These are phyloP conservation scores for Botrylloides violaceus DNA, from an alignment of 23 tunicate species.

Conservation along the genomic window DNA sequence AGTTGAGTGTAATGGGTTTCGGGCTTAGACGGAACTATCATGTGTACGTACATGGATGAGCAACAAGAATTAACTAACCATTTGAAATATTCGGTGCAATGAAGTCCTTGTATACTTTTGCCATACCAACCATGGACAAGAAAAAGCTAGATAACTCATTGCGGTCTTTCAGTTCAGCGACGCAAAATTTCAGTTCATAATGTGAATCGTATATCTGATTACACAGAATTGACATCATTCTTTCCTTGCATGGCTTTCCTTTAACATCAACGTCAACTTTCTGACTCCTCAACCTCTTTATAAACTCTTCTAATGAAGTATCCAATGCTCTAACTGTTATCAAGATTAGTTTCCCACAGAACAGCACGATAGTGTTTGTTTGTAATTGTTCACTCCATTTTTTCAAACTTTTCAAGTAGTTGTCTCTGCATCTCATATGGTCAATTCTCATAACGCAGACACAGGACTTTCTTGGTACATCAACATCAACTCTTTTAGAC, in stretches of 20 bases:
- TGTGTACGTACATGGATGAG: too few species aligned
- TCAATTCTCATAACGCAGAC: conserved; percentile 25
- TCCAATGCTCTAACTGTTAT: conserved; percentile 21
- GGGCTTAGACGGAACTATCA: too few species aligned
- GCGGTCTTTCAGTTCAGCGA: not conserved
- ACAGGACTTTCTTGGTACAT: not conserved
- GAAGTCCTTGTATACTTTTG: not conserved
- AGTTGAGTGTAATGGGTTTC: too few species aligned
- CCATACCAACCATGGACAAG: not conserved
- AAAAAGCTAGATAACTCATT: not conserved
- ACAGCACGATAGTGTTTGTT: conserved; percentile 18
- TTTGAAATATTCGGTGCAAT: too few species aligned
- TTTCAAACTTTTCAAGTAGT: conserved; percentile 19
- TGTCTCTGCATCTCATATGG: conserved; percentile 47
- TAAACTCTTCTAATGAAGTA: conserved; percentile 20
- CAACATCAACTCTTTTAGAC: not conserved
- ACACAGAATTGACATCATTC: conserved; percentile 42
- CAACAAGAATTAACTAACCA: too few species aligned
- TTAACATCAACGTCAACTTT: conserved; percentile 49
- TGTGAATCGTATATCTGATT: not conserved
- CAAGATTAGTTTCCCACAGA: conserved; percentile 25
- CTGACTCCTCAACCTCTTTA: conserved; percentile 15
- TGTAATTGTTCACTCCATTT: conserved; percentile 25
- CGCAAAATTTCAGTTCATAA: not conserved
- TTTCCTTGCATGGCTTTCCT: conserved; percentile 60